Base-by-base conservation (phyloP, 2,113 vertebrate species). In the Centropus bengalensis region DNA sequence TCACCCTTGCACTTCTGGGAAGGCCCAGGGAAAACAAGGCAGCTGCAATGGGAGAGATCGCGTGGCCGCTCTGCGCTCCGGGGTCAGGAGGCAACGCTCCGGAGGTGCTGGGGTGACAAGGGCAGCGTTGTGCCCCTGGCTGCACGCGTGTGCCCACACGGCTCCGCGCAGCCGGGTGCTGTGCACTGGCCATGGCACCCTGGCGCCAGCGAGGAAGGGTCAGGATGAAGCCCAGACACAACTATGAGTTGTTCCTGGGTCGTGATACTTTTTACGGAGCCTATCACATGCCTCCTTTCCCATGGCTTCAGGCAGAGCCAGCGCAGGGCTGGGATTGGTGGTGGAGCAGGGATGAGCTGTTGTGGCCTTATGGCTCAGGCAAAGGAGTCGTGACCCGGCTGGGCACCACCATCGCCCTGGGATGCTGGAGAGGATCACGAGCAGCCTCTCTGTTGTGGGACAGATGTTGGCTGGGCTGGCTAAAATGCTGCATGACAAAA, bases 241-340 rank as follows among this genome's bases (percentile, higher is more conserved):
- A 32, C 66, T 10, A 1, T 6, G 82, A 28, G 70, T 2, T 28
- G 91, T 82, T 85, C 30, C 89, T 3, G 42, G 68, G 55, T 5
- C 2, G 0, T 3, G 77, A 7, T 15, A 6, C 20, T 2, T 58
- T 73, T 17, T 3, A 0, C 9, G 84, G 73, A 70, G 90, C 30
- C 1, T 12, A 59, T 95, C 96, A 95, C 93, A 91, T 88, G 91
- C 45, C 86, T 83, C 63, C 71, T 91, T 94, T 96, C 83, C 96
- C 93, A 96, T 2, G 86, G 86, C 88, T 33, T 14, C 0, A 5
- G 83, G 89, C n/a, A 21, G 30, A 44, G 59, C n/a, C 30, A 28
- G 63, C 3, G 4, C 1, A 1, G 54, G 21, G 67, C 36, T 0
- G 16, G 32, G 30, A 2, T 2, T 12, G 40, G 12, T 0, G 7